These are phyloP conservation scores for Coenonympha arcania DNA, from an alignment of 2,888 invertebrate genomes.

Conservation along the genomic window DNA sequence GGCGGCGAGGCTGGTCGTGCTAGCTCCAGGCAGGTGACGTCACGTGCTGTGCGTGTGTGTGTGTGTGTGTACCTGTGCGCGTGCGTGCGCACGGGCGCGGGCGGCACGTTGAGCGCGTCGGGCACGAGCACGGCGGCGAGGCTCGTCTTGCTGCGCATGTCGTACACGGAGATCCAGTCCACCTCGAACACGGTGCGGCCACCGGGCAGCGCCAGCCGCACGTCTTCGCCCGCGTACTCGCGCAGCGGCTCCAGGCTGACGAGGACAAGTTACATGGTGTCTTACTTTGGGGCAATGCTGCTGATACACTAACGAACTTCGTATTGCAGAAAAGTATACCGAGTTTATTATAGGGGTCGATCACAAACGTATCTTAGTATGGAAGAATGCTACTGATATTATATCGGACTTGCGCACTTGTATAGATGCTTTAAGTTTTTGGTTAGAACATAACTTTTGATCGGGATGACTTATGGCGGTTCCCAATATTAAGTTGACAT, in stretches of 20 bases:
- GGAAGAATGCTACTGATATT: no score
- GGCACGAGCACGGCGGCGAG: constrained; percentile 78
- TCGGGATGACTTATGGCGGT: no score
- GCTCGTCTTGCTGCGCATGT: constrained; percentile 66
- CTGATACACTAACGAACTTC: no score
- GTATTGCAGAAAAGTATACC: no score
- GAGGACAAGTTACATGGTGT: not conserved
- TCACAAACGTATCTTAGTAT: no score
- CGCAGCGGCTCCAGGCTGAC: constrained; percentile 84
- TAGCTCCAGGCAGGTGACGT: no score
- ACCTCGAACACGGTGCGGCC: constrained; percentile 86
- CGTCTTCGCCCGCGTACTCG: constrained; percentile 80
- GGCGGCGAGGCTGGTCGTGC: constrained; percentile 39
- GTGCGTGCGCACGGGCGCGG: constrained; percentile 73
- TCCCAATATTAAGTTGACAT: no score
- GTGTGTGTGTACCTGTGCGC: constrained; percentile 33
- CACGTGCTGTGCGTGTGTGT: not conserved
- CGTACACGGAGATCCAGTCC: constrained; percentile 88
- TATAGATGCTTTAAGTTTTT: no score
- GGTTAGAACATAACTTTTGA: no score
- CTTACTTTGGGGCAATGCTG: no score
- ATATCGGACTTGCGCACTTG: no score
- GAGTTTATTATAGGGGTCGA: no score
- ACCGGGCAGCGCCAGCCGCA: constrained; percentile 84
- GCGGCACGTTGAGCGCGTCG: constrained; percentile 86